phyloP scores from a whole-genome alignment of 2,113 vertebrate species.

The Sturnus vulgaris region DNA sequence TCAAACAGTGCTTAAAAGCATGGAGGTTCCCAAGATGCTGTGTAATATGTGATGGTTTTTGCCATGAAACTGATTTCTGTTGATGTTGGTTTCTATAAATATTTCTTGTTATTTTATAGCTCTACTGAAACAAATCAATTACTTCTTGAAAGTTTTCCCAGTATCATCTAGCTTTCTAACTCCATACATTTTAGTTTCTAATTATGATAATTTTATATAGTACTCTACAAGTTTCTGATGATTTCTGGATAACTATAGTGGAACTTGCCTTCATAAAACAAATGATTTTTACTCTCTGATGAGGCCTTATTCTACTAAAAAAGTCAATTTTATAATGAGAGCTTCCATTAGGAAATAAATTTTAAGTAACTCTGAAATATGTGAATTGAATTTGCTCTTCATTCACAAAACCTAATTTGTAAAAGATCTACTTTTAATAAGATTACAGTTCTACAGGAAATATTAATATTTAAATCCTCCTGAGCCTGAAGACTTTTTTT shows the following conservation, averaged over 20 bases:
- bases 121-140: neutral
- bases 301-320: neutral
- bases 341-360: neutral
- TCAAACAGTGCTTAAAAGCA: neutral
- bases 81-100: neutral
- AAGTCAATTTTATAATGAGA: neutral
- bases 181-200: neutral
- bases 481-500: neutral
- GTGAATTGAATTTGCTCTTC: neutral
- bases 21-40: neutral
- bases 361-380: neutral
- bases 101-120: neutral
- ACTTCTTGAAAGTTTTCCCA: neutral
- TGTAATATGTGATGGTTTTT: neutral
- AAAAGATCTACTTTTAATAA: neutral
- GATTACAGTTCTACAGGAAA: neutral
- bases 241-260: neutral
- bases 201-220: neutral
- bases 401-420: neutral
- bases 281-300: neutral
- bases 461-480: neutral
- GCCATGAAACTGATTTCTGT: neutral
- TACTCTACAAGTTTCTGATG: neutral
- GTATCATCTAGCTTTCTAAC: neutral
- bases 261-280: neutral